A percentile compares a stretch with the other conserved stretches of the same genome.
These are phyloP conservation scores for Odontesthes bonariensis DNA, from an alignment of 2,113 vertebrate species.

Conservation along the genomic window DNA sequence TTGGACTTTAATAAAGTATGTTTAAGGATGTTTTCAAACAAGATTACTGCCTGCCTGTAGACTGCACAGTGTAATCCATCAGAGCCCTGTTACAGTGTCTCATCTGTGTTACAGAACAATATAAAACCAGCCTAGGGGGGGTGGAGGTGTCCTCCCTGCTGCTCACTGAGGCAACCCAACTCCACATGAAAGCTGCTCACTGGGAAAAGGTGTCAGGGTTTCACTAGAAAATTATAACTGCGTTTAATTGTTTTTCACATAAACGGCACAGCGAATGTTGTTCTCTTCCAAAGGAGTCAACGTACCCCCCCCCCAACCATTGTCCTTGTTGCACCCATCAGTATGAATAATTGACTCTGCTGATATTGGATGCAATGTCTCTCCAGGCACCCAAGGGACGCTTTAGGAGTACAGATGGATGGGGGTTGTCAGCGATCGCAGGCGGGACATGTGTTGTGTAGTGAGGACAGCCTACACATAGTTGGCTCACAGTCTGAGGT, in stretches of 20 bases:
- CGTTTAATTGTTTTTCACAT: constrained; percentile 34
- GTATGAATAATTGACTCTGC: constrained; percentile 67
- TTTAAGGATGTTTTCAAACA: constrained; percentile 27
- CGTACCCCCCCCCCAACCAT: neutral
- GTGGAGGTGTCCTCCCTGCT: constrained; percentile 25
- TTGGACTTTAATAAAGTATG: constrained; percentile 25
- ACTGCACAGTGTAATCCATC: constrained; percentile 62
- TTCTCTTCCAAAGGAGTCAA: constrained; percentile 18
- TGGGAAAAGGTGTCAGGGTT: constrained; percentile 29
- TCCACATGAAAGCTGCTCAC: constrained; percentile 65
- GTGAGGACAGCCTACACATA: constrained; percentile 15
- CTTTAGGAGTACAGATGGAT: constrained; percentile 40
- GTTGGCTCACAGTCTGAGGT: constrained; percentile 9
- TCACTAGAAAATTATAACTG: constrained; percentile 42
- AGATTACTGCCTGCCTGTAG: constrained; percentile 32
- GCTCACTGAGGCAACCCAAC: constrained; percentile 52
- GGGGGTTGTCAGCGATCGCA: constrained; percentile 43
- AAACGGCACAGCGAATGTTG: neutral
- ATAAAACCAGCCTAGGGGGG: constrained; percentile 46
- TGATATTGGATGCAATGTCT: constrained; percentile 50
- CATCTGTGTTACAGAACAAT: constrained; percentile 51
- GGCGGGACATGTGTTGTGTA: constrained; percentile 47
- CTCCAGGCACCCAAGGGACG: constrained; percentile 42
- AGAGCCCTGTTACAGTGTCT: constrained; percentile 62
- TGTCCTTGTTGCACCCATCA: constrained; percentile 9